Conservation (phyloP, 2,113 vertebrate genomes). For the Equus przewalskii region DNA sequence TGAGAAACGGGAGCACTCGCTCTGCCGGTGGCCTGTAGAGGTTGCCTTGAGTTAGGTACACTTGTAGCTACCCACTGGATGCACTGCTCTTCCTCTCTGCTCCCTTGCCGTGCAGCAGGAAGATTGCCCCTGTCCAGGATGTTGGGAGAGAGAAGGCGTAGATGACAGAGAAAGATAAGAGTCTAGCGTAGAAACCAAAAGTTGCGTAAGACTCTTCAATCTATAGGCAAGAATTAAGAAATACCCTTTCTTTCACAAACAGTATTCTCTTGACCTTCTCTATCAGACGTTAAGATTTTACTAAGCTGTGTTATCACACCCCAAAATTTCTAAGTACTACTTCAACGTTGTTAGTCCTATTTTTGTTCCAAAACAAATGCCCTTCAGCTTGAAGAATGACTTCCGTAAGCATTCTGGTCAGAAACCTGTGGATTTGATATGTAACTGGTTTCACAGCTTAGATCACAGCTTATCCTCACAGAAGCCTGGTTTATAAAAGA, state of each 20-base stretch:
- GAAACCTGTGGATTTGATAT: not conserved
- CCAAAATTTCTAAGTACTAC: not conserved
- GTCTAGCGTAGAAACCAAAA: not conserved
- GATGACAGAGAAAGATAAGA: not conserved
- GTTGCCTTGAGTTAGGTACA: not conserved
- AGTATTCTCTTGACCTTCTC: not conserved
- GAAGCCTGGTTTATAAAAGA: not conserved
- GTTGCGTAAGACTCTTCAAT: not conserved
- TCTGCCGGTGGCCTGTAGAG: not conserved
- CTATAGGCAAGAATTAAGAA: not conserved
- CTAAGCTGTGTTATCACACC: not conserved
- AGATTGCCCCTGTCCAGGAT: not conserved
- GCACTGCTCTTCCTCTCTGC: not conserved
- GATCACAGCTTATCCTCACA: not conserved
- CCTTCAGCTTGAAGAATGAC: not conserved
- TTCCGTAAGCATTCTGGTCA: not conserved
- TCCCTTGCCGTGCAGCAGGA: not conserved
- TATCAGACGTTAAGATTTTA: slow-evolving; percentile 19
- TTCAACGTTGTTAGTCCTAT: not conserved
- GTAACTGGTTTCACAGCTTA: not conserved
- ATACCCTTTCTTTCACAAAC: not conserved
- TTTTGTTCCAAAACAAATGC: not conserved
- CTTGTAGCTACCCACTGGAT: not conserved
- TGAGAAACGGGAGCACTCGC: not conserved
- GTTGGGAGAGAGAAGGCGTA: not conserved